These are phyloP conservation scores for Hyperopisus bebe DNA, from an alignment of 2,113 vertebrate species.

Conservation along the genomic window DNA sequence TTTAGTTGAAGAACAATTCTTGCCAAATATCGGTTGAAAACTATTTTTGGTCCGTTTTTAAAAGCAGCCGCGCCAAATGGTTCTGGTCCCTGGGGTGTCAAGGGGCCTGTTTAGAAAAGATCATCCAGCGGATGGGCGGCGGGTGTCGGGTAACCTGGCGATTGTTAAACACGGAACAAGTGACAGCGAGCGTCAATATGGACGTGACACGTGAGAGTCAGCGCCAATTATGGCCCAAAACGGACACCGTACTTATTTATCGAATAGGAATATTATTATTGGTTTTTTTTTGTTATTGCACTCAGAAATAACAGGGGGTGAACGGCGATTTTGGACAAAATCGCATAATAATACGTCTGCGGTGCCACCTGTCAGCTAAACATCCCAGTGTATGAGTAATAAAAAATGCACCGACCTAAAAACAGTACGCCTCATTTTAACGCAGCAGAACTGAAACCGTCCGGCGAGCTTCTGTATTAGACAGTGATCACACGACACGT, in stretches of 20 bases:
- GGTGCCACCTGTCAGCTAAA: neutral
- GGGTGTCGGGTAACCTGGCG: neutral
- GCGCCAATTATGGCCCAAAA: neutral
- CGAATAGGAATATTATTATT: neutral
- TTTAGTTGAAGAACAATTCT: neutral
- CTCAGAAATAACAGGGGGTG: neutral
- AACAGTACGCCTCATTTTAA: neutral
- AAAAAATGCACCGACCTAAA: neutral
- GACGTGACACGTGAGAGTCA: neutral
- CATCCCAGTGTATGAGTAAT: neutral
- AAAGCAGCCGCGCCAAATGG: neutral
- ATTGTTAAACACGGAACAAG: neutral
- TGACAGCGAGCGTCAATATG: neutral
- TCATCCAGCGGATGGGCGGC: neutral
- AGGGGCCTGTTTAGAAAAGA: neutral
- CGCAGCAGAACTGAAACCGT: neutral
- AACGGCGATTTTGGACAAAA: neutral
- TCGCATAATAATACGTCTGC: neutral
- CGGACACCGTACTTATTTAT: slow-evolving; percentile 8
- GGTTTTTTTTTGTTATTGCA: neutral
- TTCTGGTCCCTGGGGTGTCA: neutral
- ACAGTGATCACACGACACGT: neutral
- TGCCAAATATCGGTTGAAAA: neutral
- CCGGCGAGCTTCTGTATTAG: neutral
- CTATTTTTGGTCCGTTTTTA: neutral